Conservation (phyloP, 2,888 invertebrate species). For the Ectobius pallidus region DNA sequence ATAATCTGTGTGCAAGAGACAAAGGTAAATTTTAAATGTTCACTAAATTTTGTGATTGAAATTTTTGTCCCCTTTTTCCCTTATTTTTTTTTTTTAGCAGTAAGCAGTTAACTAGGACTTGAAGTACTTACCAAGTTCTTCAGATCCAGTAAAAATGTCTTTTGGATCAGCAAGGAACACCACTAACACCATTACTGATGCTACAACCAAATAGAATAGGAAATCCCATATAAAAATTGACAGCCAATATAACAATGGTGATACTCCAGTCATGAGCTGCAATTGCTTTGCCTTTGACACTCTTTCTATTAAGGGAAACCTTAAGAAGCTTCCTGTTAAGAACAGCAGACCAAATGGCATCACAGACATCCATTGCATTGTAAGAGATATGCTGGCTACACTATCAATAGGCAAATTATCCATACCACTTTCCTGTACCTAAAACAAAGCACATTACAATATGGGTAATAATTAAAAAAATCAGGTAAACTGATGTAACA, state of each 20-base stretch:
- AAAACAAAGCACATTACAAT: no score
- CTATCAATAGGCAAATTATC: no score
- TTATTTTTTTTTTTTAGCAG: no score
- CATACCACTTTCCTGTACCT: no score
- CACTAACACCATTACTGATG: conserved; percentile 49
- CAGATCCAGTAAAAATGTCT: conserved; percentile 15
- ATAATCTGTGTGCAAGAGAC: no score
- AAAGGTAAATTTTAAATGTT: no score
- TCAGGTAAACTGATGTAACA: no score
- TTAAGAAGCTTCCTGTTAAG: conserved; percentile 60
- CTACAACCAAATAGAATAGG: conserved; percentile 47
- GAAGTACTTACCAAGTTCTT: conserved; percentile 38
- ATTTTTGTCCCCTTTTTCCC: no score
- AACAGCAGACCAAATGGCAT: conserved; percentile 55
- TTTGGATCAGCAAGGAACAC: conserved; percentile 44
- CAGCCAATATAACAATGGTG: conserved; percentile 67
- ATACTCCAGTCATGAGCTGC: conserved; percentile 70
- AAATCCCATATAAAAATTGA: conserved; percentile 65
- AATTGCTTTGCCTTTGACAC: conserved; percentile 67
- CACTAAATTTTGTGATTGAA: no score
- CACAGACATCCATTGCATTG: conserved; percentile 39
- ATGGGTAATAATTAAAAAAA: no score
- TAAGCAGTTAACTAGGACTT: no score
- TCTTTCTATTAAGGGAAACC: conserved; percentile 69
- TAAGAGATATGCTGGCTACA: no score